phyloP scores from a whole-genome alignment of 2,797 vertebrate genomes.

The Muscicapa comitata region DNA sequence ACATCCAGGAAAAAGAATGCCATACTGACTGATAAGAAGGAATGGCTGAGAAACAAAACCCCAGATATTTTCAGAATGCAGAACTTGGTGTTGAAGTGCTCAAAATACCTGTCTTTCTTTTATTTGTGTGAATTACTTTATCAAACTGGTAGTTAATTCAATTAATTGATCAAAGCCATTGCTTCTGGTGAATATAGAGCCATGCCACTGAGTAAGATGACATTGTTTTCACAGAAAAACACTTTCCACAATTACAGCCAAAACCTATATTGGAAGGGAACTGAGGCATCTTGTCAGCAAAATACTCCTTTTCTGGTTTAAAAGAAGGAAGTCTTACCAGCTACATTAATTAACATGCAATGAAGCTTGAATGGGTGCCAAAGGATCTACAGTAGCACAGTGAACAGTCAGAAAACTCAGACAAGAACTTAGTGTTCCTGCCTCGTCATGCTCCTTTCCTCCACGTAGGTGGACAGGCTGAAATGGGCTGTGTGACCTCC shows the following conservation, averaged over 20 bases:
- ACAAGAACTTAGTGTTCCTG: constrained; percentile 67
- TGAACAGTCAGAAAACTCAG: constrained; percentile 46
- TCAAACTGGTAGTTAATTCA: neutral
- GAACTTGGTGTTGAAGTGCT: neutral
- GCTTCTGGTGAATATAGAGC: neutral
- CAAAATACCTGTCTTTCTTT: neutral
- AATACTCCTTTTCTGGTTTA: neutral
- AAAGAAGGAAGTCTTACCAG: neutral
- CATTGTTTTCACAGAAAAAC: neutral
- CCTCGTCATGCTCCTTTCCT: constrained; percentile 49
- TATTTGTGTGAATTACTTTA: neutral
- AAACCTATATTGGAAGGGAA: neutral
- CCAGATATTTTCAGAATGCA: neutral
- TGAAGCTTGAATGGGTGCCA: constrained; percentile 20
- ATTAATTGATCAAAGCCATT: neutral
- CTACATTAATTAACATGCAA: constrained; percentile 44
- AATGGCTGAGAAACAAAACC: neutral
- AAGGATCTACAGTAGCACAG: constrained; percentile 39
- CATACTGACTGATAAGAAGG: neutral
- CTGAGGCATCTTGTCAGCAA: constrained; percentile 11
- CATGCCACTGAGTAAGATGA: neutral
- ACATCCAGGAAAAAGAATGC: neutral
- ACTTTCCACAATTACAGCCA: neutral
- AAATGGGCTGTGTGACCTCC: constrained; percentile 60
- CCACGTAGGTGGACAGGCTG: constrained; percentile 48